Evolutionary conservation across 2,797 vertebrate genomes (phyloP).

Genomic region (Lepilemur ruficaudatus): DNA sequence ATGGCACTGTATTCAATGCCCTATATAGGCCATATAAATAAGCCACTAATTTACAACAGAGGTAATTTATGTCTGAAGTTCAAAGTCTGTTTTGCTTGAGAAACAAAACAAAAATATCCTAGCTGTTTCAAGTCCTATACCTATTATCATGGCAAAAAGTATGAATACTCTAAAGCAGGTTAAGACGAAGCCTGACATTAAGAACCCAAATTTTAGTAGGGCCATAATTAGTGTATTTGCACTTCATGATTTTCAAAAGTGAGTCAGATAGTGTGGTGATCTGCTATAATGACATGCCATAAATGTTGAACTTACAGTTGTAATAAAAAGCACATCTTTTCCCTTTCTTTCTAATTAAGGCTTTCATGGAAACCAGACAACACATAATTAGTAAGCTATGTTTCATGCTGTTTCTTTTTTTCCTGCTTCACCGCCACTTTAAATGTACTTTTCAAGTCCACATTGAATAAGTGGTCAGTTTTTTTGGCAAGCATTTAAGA

Average conservation of each 20-base stretch:
- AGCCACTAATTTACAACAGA: not conserved
- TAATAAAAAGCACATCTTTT: not conserved
- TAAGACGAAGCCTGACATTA: not conserved
- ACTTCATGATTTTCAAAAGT: not conserved
- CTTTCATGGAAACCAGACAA: constrained; percentile 56
- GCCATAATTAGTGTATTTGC: not conserved
- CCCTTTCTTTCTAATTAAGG: constrained; percentile 48
- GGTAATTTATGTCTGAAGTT: not conserved
- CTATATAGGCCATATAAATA: not conserved
- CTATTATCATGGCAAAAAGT: not conserved
- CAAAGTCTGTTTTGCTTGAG: constrained; percentile 18
- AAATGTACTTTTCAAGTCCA: not conserved
- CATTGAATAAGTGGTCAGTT: not conserved
- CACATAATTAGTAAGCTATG: constrained; percentile 45
- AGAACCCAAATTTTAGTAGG: not conserved
- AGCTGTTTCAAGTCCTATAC: not conserved
- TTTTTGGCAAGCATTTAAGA: constrained; percentile 18
- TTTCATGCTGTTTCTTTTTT: not conserved
- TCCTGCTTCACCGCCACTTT: not conserved
- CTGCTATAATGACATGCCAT: not conserved
- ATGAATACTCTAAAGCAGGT: not conserved
- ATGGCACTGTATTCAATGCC: not conserved
- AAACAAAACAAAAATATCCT: constrained; percentile 17
- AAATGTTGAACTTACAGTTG: not conserved
- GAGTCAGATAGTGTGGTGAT: not conserved